Evolutionary conservation across 2,113 vertebrate genomes (phyloP), one percentile per base, ranked within the genome.

Genomic region (Cynoglossus semilaevis): DNA sequence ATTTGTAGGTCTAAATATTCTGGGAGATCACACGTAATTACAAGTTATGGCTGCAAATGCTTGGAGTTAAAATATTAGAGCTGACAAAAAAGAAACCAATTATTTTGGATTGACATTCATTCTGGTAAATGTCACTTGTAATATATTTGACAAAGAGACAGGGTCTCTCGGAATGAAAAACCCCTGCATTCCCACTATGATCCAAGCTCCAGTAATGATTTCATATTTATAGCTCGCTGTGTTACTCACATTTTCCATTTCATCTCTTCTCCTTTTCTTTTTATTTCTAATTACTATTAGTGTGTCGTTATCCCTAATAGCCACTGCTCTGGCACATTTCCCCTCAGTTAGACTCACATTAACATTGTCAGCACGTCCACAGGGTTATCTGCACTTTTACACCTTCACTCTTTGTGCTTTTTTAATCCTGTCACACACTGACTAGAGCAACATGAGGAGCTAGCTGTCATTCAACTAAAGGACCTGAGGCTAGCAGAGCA

Each of bases 301-400:
- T 48, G 38, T 55, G 34, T 60, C 17, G 1, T 65, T 62, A 12
- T 49, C 56, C 18, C 35, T 67, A 56, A 55, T 68, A 60, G 57
- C 54, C 67, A 65, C 62, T 63, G 15, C 60, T 46, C 37, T 18
- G n/a, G 34, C 55, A 58, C 48, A 54, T 79, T 62, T 70, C 56
- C 63, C 66, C 43, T 66, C 35, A 34, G 66, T 55, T 37, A 34
- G 11, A 15, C 22, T 37, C 55, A 42, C 36, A 72, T 18, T 46
- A 41, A 56, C 44, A 64, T 15, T 62, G 48, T 54, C 34, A 63
- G 46, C 53, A 63, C 50, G 40, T 70, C 41, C 63, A 46, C 1
- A 34, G 22, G 54, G 47, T 57, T 38, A 51, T 51, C 36, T 1
- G 35, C 42, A 35, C 18, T 41, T 42, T 59, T 17, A 19, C 13